Evolutionary conservation across 2,113 vertebrate species (phyloP).

Genomic region (Jacana jacana): DNA sequence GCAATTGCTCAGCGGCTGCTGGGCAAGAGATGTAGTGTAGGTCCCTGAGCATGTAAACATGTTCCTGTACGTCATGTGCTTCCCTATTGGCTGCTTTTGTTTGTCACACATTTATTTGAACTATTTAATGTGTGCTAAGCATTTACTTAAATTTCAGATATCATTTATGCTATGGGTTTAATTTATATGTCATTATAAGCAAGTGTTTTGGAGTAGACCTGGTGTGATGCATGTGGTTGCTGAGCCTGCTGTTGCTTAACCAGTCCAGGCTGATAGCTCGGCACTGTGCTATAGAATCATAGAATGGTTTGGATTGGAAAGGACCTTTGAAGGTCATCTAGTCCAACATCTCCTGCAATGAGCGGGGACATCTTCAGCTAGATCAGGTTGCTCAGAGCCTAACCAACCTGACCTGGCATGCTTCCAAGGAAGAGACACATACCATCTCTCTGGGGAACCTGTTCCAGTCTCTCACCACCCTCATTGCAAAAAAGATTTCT

Average conservation of each 20-base stretch:
- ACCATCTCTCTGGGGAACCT: background rate
- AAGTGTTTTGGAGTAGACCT: background rate
- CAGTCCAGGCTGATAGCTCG: background rate
- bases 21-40: background rate
- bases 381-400: background rate
- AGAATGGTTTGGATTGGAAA: background rate
- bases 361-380: background rate
- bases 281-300: background rate
- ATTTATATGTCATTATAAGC: background rate
- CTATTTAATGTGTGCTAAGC: background rate
- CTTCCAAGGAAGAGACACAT: background rate
- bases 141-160: background rate
- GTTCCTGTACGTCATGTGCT: background rate
- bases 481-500: background rate
- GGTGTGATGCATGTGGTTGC: background rate
- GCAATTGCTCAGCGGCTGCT: background rate
- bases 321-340: background rate
- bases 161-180: background rate
- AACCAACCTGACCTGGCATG: background rate
- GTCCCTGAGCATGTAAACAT: background rate
- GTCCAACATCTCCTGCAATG: background rate
- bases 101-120: background rate
- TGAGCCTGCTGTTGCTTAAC: background rate
- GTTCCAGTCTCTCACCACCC: background rate
- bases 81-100: background rate